A percentile compares a stretch with the other conserved stretches of the same genome.
phyloP scores from a whole-genome alignment of 2,888 invertebrate species.

The Epirrhoe alternata region DNA sequence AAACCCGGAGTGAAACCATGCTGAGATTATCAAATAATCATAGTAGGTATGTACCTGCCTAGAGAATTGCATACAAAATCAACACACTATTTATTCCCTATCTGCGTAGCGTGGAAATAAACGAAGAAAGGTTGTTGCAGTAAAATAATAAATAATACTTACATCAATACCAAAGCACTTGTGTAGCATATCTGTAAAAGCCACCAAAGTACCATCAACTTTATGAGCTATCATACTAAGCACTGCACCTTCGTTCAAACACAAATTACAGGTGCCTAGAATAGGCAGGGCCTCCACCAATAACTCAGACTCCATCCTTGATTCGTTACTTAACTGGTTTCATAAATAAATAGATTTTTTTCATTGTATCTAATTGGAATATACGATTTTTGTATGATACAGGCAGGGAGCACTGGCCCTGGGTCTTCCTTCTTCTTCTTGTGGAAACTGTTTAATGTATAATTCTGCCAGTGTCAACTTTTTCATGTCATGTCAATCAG shows the following conservation, averaged over 20 bases:
- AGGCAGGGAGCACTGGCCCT: neutral
- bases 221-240: conserved; percentile 67
- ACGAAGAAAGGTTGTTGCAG: neutral
- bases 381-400: neutral
- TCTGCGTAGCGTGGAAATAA: neutral
- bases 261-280: conserved; percentile 74
- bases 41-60: too few species aligned
- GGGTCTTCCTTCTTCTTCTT: too few species aligned
- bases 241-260: conserved; percentile 71
- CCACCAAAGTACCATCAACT: conserved; percentile 57
- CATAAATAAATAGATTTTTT: conserved; percentile 10
- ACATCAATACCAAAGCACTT: conserved; percentile 77
- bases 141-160: conserved; percentile 51
- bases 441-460: too few species aligned
- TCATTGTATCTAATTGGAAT: conserved; percentile 8
- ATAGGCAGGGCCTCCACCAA: conserved; percentile 73
- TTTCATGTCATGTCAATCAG: too few species aligned
- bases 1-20: too few species aligned
- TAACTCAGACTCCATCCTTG: conserved; percentile 65
- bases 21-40: too few species aligned
- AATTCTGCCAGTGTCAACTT: too few species aligned
- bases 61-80: too few species aligned
- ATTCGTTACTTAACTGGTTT: conserved; percentile 21
- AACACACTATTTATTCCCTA: neutral
- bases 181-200: conserved; percentile 68